Evolutionary conservation across 1,140 invertebrate genomes (phyloP), one percentile per base, ranked within the genome.

Genomic region (Elymnias hypermnestra): DNA sequence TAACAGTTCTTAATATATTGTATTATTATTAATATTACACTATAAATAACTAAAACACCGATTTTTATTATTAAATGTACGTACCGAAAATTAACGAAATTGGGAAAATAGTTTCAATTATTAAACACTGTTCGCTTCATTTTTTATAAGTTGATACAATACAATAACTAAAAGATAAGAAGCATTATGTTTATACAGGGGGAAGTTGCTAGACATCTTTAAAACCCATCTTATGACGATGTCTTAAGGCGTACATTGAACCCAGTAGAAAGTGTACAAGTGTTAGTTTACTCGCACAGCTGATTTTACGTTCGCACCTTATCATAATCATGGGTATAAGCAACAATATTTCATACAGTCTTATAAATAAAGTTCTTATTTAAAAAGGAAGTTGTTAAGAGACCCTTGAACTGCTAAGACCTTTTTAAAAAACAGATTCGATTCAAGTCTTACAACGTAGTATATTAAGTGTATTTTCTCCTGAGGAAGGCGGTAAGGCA

Each of bases 291-390:
- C 7, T 15, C 5, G 15, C 14, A 66, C 75, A 79, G 75, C 75
- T 79, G 75, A 79, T 76, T 58, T 63, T 64, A 63, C 58, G 50
- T 46, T 49, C 36, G 59, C 69, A 74, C 69, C 63, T 72, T 72
- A 73, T 56, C 51, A 54, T 50, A 47, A n/a, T n/a, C n/a, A n/a
- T n/a, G 19, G 19, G 19, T 21, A 21, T 4, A 44, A 53, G 12
- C 31, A n/a, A 54, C 50, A 50, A 23, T 48, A 15, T 14, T 13
- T 10, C 26, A 26, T 36, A 36, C 10, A 12, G 19, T 36, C 33
- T 21, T 36, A 12, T 5, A 5, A 36, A 36, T 36, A n/a, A 6
- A 21, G 33, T 18, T 10, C 17, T 12, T 36, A 36, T 36, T 36
- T 19, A 3, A 21, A 12, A 19, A 10, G 19, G 19, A 6, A 21